phyloP scores from a whole-genome alignment of 1,140 invertebrate genomes.

The Neodiprion lecontei region DNA sequence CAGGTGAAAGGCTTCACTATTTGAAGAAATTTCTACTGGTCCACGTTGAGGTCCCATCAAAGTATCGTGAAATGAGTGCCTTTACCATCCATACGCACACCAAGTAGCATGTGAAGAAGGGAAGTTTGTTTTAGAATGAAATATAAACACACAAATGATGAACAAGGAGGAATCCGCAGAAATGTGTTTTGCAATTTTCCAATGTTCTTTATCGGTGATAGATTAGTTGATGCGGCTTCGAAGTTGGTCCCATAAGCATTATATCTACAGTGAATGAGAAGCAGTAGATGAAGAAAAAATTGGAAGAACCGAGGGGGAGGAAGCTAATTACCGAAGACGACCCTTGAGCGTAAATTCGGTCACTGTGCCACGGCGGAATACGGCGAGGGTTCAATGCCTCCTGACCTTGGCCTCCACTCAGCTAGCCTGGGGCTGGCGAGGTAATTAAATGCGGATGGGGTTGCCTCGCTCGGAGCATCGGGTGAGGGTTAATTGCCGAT shows the following conservation, averaged over 20 bases:
- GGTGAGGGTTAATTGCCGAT: constrained; percentile 57
- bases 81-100: neutral
- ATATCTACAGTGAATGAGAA: too few species aligned
- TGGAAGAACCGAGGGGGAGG: too few species aligned
- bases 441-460: constrained; percentile 62
- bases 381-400: constrained; percentile 56
- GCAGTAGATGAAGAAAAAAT: too few species aligned
- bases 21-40: too few species aligned
- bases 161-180: neutral
- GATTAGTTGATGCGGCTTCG: too few species aligned
- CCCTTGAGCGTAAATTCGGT: constrained; percentile 50
- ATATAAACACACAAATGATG: neutral
- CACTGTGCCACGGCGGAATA: constrained; percentile 56
- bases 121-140: neutral
- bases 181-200: too few species aligned
- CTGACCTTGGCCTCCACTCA: constrained; percentile 58
- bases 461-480: constrained; percentile 49
- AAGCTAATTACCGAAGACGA: neutral
- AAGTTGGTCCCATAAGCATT: too few species aligned
- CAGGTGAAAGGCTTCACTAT: neutral
- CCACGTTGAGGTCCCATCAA: too few species aligned
- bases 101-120: neutral
- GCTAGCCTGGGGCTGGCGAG: constrained; percentile 56
- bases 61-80: too few species aligned
- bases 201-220: too few species aligned